Evolutionary conservation across 2,888 invertebrate species (phyloP).

Genomic region (Ormyrus nitidulus): DNA sequence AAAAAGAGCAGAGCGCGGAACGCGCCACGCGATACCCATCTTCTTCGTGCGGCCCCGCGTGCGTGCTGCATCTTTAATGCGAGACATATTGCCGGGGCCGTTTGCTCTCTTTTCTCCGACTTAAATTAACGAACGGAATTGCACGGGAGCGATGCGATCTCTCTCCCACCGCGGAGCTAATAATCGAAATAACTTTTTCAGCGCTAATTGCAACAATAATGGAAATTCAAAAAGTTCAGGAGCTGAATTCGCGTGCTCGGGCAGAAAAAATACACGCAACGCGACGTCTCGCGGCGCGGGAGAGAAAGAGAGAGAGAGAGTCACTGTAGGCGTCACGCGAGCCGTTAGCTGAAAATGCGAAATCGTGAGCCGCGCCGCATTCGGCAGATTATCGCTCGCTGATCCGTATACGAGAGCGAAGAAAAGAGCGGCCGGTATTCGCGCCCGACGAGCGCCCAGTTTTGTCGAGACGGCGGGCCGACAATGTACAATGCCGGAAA

Average conservation of each 20-base stretch:
- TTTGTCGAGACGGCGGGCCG: background rate
- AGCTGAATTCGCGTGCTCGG: background rate
- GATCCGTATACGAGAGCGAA: background rate
- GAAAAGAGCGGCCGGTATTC: background rate
- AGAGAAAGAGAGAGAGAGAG: background rate
- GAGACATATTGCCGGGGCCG: background rate
- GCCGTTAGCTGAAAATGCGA: slow-evolving; percentile 10
- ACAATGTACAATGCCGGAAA: slow-evolving; percentile 20
- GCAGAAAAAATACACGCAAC: background rate
- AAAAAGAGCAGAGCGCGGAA: background rate
- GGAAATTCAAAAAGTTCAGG: no score
- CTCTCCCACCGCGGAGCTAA: no score
- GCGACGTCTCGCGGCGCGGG: background rate
- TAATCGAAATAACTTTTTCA: no score
- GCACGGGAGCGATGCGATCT: no score
- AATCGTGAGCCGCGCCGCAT: slow-evolving; percentile 61
- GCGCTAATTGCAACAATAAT: no score
- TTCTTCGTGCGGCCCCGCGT: slow-evolving; percentile 28
- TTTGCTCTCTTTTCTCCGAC: no score
- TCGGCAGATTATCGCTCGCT: slow-evolving; percentile 61
- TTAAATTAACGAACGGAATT: no score
- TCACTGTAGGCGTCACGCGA: background rate
- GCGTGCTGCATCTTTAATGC: slow-evolving; percentile 4
- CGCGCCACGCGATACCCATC: slow-evolving; percentile 39
- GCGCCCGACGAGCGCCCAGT: background rate